phyloP scores from a whole-genome alignment of 2,113 vertebrate genomes.

The Petrocephalus zakoni region DNA sequence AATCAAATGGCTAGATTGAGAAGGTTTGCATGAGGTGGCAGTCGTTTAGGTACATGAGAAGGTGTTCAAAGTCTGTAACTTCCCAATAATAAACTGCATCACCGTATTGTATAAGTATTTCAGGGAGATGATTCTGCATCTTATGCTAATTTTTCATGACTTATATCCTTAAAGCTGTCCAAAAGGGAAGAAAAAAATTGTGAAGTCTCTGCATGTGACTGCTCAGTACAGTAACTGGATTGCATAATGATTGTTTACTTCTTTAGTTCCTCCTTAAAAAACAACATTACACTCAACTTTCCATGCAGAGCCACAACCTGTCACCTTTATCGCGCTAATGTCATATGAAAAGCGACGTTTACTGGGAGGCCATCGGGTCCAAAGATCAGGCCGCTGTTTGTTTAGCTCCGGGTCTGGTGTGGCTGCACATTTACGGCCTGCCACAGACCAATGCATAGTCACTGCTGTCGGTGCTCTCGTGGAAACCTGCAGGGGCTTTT shows the following conservation, averaged over 20 bases:
- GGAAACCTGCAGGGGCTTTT: not conserved
- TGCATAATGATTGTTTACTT: not conserved
- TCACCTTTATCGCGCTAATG: not conserved
- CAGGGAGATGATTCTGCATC: not conserved
- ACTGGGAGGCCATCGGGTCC: not conserved
- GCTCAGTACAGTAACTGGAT: not conserved
- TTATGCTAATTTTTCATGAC: not conserved
- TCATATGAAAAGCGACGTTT: not conserved
- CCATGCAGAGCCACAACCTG: not conserved
- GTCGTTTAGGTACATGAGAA: not conserved
- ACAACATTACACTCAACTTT: not conserved
- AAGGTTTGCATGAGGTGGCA: not conserved
- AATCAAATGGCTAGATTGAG: not conserved
- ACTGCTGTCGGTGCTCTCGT: not conserved
- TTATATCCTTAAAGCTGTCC: not conserved
- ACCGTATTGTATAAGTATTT: not conserved
- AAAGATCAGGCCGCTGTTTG: slow-evolving; percentile 16
- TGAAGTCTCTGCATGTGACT: not conserved
- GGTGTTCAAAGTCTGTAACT: not conserved
- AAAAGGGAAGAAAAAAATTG: not conserved
- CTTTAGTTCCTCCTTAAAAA: not conserved
- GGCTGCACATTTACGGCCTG: not conserved
- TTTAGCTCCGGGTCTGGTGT: not conserved
- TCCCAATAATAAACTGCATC: not conserved
- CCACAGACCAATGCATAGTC: no score